Conservation (phyloP, 1,140 invertebrate species). For the Carcinoscorpius rotundicauda region DNA sequence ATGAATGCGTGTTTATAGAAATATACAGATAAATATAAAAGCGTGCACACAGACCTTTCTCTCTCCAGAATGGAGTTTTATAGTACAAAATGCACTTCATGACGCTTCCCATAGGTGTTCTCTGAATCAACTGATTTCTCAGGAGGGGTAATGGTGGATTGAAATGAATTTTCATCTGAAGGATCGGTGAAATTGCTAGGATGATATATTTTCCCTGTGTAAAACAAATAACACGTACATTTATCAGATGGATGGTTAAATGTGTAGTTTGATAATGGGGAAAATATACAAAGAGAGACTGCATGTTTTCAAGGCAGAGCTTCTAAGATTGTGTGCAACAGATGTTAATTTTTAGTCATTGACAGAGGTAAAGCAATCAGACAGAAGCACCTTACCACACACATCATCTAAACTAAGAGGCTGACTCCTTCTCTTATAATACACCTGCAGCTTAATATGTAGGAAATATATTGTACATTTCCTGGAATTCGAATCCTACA, state of each 20-base stretch:
- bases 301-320: not conserved
- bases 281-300: not conserved
- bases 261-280: not conserved
- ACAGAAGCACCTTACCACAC: not conserved
- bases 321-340: not conserved
- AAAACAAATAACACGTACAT: not conserved
- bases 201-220: constrained; percentile 30
- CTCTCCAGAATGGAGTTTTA: constrained; percentile 31
- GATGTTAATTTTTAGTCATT: not conserved
- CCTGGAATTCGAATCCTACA: too few species aligned
- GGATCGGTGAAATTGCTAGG: constrained; percentile 28
- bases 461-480: too few species aligned
- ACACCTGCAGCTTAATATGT: too few species aligned
- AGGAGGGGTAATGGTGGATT: constrained; percentile 29
- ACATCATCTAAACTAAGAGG: too few species aligned
- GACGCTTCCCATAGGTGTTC: constrained; percentile 33
- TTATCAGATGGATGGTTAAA: not conserved
- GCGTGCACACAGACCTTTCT: constrained; percentile 24
- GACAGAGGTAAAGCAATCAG: not conserved
- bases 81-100: constrained; percentile 35
- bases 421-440: too few species aligned
- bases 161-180: constrained; percentile 34
- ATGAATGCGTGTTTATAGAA: not conserved
- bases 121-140: constrained; percentile 31
- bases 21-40: not conserved